Percentiles rank a stretch among this genome's conserved stretches.
Evolutionary conservation across 2,113 vertebrate species (phyloP).

Genomic region (Halcyon malimbica): DNA sequence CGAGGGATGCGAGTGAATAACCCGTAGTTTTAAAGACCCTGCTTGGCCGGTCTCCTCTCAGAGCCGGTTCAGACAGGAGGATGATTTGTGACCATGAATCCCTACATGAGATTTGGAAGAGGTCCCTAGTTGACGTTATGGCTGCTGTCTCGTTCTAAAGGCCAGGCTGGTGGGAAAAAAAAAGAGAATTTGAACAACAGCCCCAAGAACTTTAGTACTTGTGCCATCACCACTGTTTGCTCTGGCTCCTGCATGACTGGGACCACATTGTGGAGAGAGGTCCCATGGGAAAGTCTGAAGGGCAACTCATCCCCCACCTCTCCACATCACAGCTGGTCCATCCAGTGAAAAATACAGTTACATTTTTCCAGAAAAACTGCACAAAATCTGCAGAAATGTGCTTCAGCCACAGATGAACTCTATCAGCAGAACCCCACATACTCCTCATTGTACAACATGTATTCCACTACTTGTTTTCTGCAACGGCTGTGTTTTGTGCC

Average conservation of each 20-base stretch:
- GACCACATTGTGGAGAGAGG: neutral
- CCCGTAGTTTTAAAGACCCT: neutral
- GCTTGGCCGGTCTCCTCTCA: neutral
- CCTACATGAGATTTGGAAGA: neutral
- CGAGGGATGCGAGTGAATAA: neutral
- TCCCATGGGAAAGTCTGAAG: accelerated
- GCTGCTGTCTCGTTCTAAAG: neutral
- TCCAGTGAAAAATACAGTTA: neutral
- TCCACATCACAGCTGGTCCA: neutral
- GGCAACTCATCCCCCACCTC: neutral
- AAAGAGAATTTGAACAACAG: neutral
- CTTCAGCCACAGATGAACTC: neutral
- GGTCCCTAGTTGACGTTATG: accelerated
- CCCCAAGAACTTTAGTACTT: neutral
- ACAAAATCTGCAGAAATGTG: neutral
- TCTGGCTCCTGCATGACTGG: neutral
- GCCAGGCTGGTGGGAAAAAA: neutral
- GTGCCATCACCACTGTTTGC: accelerated
- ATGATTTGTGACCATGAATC: neutral
- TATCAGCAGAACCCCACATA: accelerated
- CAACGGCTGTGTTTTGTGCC: neutral
- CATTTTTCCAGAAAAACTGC: neutral
- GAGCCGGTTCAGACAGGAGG: neutral
- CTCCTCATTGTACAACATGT: neutral
- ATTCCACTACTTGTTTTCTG: neutral